Base-by-base conservation (phyloP, 1,140 invertebrate species). In the Camponotus vicinus region DNA sequence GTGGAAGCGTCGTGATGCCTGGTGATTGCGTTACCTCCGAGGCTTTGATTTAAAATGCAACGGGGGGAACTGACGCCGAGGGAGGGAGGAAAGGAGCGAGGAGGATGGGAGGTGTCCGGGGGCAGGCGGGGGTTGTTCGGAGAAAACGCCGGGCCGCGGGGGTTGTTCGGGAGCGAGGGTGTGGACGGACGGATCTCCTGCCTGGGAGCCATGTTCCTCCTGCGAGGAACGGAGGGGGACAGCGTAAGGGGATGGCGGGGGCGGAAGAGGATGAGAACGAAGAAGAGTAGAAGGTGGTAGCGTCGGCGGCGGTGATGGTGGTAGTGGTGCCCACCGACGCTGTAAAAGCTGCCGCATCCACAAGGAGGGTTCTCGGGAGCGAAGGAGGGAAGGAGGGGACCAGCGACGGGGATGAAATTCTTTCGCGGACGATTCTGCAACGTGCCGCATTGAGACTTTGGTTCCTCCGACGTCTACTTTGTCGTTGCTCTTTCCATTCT, bases 21-120 rank as follows among this genome's bases (percentile, higher is more conserved):
- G 94, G 94, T 95, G 95, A 95, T 95, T 95, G 95, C 94, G 94
- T 95, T 95, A 95, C 95, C 94, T 95, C 93, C 92, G 91, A 89
- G 94, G 95, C 95, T 95, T 95, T 95, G 95, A 95, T 95, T 95
- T 95, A 95, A 95, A 95, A 95, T 95, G 93, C 94, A 95, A 94
- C 94, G 94, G 93, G 93, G 93, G 94, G 93, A 69, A 89, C 66
- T 9, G 66, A 37, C 21, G 40, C 32, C 64, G 52, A 37, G 11
- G 66, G 66, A 70, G 66, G 78, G 49, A 70, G 63, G 49, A 80
- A 69, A 57, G 64, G 37, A 40, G 64, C 63, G 78, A 57, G 49
- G 49, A 2, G 52, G 40, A 73, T 61, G 79, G 67, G 67, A 82
- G 73, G 79, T 82, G 66, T 82, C 52, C 27, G 89, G 89, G 70